phyloP scores from a whole-genome alignment of 2,888 invertebrate genomes.

The Ophion costatus region DNA sequence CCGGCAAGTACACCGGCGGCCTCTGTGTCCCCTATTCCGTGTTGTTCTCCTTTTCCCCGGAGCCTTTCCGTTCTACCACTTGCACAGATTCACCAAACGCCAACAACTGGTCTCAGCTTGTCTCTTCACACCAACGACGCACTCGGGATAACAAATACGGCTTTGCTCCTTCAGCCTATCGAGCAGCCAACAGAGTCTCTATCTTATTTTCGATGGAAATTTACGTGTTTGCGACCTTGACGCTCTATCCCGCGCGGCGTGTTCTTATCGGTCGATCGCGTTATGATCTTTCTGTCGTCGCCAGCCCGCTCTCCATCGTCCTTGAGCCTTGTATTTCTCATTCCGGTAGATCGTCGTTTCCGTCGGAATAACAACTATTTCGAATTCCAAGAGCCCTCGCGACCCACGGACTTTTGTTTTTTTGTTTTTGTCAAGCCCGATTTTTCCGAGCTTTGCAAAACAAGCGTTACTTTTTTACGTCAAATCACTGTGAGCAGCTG shows the following conservation, averaged over 20 bases:
- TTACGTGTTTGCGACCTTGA: slow-evolving; percentile 42
- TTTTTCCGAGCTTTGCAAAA: neutral
- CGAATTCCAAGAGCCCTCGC: neutral
- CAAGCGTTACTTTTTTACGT: too few species aligned
- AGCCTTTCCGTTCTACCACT: slow-evolving; percentile 57
- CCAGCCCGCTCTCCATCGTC: too few species aligned
- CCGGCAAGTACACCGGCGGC: too few species aligned
- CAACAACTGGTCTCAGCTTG: slow-evolving; percentile 83
- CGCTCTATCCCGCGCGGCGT: neutral
- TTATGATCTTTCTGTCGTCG: slow-evolving; percentile 21
- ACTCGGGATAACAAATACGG: slow-evolving; percentile 81
- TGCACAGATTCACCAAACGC: slow-evolving; percentile 66
- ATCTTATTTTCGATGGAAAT: slow-evolving; percentile 39
- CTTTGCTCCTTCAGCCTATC: slow-evolving; percentile 67
- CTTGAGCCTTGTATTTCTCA: too few species aligned
- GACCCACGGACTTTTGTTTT: neutral
- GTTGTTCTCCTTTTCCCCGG: slow-evolving; percentile 28
- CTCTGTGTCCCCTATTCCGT: slow-evolving; percentile 48
- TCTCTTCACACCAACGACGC: slow-evolving; percentile 80
- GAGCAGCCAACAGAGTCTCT: slow-evolving; percentile 45
- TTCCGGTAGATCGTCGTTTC: slow-evolving; percentile 22
- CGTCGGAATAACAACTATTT: slow-evolving; percentile 9
- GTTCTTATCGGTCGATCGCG: slow-evolving; percentile 50
- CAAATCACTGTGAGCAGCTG: too few species aligned
- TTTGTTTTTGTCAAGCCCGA: neutral